Evolutionary conservation across 2,797 vertebrate species (phyloP), one percentile per base, ranked within the genome.

Genomic region (Buceros bicornis): DNA sequence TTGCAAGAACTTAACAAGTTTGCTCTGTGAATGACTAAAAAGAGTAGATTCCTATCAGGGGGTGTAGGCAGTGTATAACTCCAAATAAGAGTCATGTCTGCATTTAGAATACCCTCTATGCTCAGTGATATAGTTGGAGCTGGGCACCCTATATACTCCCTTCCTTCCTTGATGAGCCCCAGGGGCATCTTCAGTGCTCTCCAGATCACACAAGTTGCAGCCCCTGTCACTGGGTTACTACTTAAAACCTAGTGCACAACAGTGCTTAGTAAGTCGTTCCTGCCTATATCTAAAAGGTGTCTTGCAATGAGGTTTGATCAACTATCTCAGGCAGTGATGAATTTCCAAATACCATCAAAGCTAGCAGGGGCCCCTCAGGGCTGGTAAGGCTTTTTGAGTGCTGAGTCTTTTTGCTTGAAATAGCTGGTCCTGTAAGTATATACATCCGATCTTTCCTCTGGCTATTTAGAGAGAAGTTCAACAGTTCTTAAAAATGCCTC

Each of bases 391-490:
- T 60, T 94, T 94, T 53, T 80, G 62, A 71, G 71, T 26, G 43
- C 12, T 64, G 8, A 85, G 40, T 33, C 11, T 78, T 79, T 87
- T 93, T 88, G 57, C 53, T 88, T 79, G 62, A 70, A 90, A 72
- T 90, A 89, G 82, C 56, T 95, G 87, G 35, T 78, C 35, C 81
- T 64, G 54, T 82, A 93, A 40, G 51, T 18, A 26, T 25, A 74
- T 64, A 89, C 26, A 65, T 77, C 51, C 90, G 76, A 67, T 87
- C 33, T 70, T 96, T 62, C 80, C 58, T 93, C 73, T 93, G 67
- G 50, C 66, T 89, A 29, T 90, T 94, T 92, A 71, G 94, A 53
- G 57, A 82, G 66, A 62, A 62, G 54, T 93, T 94, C 85, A 92
- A 87, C 93, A 69, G 33, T 28, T 90, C 42, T 91, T 57, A 92